Conservation (phyloP, 2,113 vertebrate genomes). For the Elephantulus edwardii region DNA sequence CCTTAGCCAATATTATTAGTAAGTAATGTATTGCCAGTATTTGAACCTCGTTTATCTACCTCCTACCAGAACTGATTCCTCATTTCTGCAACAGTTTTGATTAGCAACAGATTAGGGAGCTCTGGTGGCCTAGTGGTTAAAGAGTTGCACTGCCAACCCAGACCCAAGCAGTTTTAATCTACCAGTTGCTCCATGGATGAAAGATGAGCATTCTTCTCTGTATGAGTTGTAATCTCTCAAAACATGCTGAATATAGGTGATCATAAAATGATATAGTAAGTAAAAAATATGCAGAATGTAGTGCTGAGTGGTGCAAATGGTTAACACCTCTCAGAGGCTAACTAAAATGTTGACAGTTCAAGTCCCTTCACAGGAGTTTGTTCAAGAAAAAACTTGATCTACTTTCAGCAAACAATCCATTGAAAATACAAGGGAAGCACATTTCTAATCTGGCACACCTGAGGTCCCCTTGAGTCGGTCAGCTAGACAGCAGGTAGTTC, state of each 20-base stretch:
- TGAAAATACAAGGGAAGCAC: background rate
- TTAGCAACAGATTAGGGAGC: too few relatives aligned
- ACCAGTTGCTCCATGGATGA: too few relatives aligned
- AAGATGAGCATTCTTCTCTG: too few relatives aligned
- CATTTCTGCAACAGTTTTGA: background rate
- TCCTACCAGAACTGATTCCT: background rate
- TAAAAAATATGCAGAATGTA: background rate
- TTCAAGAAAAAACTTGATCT: background rate
- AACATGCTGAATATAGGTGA: background rate
- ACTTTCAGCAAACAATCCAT: background rate
- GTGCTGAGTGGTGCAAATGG: background rate
- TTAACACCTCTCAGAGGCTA: background rate
- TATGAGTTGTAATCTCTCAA: too few relatives aligned
- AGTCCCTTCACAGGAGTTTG: background rate
- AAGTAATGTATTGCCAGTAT: background rate
- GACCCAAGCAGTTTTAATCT: too few relatives aligned
- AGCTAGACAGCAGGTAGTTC: background rate
- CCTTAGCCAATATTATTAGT: background rate
- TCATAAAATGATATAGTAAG: background rate
- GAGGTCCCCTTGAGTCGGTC: background rate
- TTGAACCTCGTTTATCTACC: too few relatives aligned
- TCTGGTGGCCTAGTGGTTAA: too few relatives aligned
- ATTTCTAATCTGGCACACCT: background rate
- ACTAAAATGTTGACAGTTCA: background rate
- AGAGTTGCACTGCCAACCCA: too few relatives aligned